Evolutionary conservation across 2,888 invertebrate genomes (phyloP).

Genomic region (Nymphalis urticae): DNA sequence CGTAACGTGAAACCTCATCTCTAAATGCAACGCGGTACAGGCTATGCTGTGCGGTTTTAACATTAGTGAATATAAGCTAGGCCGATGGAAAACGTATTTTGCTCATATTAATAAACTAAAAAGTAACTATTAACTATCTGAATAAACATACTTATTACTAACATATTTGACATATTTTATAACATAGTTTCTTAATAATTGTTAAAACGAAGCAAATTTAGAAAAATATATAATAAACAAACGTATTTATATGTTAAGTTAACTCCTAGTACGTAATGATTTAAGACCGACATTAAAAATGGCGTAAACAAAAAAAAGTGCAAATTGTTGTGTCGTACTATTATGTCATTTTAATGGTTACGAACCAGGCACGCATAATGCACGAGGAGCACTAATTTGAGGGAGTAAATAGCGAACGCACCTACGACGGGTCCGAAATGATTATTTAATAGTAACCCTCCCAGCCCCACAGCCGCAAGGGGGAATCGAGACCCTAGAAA

Average conservation of each 20-base stretch:
- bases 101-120: not conserved
- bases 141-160: too few relatives aligned
- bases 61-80: constrained; percentile 22
- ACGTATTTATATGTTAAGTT: too few relatives aligned
- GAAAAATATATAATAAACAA: too few relatives aligned
- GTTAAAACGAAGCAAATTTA: too few relatives aligned
- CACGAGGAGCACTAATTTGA: constrained; percentile 55
- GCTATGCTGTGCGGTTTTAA: constrained; percentile 16
- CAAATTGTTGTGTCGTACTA: constrained; percentile 14
- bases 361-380: constrained; percentile 46
- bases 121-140: not conserved
- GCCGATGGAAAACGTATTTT: not conserved
- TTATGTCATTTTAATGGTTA: constrained; percentile 21
- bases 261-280: too few relatives aligned
- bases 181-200: too few relatives aligned
- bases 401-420: constrained; percentile 62
- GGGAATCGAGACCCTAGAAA: constrained; percentile 71
- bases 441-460: constrained; percentile 73
- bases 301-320: constrained; percentile 7
- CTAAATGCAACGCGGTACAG: constrained; percentile 20
- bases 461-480: constrained; percentile 55
- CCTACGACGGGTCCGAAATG: constrained; percentile 66
- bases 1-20: constrained; percentile 14
- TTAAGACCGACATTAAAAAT: too few relatives aligned
- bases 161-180: too few relatives aligned